Conservation (phyloP, 2,113 vertebrate species). For the Lutjanus erythropterus region DNA sequence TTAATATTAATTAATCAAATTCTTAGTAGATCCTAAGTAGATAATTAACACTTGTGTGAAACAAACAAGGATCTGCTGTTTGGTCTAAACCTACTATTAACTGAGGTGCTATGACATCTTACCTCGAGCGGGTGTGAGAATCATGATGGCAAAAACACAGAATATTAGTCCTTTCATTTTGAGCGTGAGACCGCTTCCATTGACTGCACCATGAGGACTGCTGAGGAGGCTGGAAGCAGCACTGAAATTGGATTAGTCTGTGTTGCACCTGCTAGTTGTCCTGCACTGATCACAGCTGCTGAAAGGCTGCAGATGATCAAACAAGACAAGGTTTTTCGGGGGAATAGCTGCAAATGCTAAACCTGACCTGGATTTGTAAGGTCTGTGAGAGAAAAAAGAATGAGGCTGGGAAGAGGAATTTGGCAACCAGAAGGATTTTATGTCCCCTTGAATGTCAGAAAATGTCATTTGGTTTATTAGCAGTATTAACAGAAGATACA, state of each 20-base stretch:
- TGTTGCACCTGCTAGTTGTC: slow-evolving; percentile 48
- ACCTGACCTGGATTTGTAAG: background rate
- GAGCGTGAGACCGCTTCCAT: slow-evolving; percentile 17
- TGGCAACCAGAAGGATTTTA: background rate
- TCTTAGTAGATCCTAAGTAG: background rate
- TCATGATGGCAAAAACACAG: slow-evolving; percentile 58
- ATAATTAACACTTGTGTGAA: background rate
- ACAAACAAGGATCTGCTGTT: background rate
- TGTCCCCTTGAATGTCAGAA: slow-evolving; percentile 9
- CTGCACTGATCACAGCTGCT: slow-evolving; percentile 32
- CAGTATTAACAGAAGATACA: slow-evolving; percentile 19
- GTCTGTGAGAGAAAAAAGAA: background rate
- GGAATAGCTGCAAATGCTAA: background rate
- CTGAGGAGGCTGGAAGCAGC: background rate
- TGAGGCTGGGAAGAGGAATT: background rate
- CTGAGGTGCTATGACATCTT: slow-evolving; percentile 34
- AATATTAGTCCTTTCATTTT: slow-evolving; percentile 70
- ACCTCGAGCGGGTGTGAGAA: slow-evolving; percentile 65
- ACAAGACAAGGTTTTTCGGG: background rate
- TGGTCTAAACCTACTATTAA: background rate
- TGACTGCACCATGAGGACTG: slow-evolving; percentile 35
- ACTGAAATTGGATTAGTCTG: slow-evolving; percentile 75
- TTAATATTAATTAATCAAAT: background rate
- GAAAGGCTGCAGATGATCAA: slow-evolving; percentile 7
- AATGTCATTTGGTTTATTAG: slow-evolving; percentile 33